phyloP scores from a whole-genome alignment of 2,888 invertebrate species.

The Endotricha flammealis region DNA sequence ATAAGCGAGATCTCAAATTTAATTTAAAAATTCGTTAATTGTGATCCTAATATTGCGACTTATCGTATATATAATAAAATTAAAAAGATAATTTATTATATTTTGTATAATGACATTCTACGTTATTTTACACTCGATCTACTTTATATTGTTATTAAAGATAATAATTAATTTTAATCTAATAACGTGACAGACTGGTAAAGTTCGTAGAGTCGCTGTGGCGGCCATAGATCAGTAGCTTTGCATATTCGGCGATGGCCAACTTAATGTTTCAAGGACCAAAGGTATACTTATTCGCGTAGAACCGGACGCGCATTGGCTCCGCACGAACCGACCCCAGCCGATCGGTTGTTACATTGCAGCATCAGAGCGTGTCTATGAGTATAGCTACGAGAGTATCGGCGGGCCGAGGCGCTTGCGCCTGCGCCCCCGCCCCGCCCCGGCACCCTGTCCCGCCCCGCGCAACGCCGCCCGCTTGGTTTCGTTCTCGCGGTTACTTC shows the following conservation, averaged over 20 bases:
- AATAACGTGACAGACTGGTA: constrained; percentile 78
- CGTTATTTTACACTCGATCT: constrained; percentile 75
- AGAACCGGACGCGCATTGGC: constrained; percentile 76
- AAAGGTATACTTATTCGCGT: constrained; percentile 77
- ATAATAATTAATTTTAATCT: constrained; percentile 78
- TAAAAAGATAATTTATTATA: constrained; percentile 76
- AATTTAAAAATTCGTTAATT: constrained; percentile 54
- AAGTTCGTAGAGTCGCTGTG: constrained; percentile 77
- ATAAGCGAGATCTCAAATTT: constrained; percentile 79
- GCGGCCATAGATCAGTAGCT: constrained; percentile 78
- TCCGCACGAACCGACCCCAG: constrained; percentile 72
- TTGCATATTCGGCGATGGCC: constrained; percentile 77
- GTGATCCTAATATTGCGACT: constrained; percentile 73
- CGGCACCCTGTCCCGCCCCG: constrained; percentile 33
- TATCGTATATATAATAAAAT: constrained; percentile 68
- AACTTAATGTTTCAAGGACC: constrained; percentile 76
- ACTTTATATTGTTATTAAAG: constrained; percentile 74
- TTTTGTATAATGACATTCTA: constrained; percentile 76
- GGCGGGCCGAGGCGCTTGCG: constrained; percentile 41
- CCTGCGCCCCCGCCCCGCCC: constrained; percentile 31
- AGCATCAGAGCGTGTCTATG: constrained; percentile 62
- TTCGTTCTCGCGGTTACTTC: constrained; percentile 78
- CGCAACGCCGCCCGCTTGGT: constrained; percentile 73
- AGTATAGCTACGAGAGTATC: constrained; percentile 51
- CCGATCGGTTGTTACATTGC: constrained; percentile 61